phyloP scores from a whole-genome alignment of 2,888 invertebrate genomes.

The Erebia ligea region DNA sequence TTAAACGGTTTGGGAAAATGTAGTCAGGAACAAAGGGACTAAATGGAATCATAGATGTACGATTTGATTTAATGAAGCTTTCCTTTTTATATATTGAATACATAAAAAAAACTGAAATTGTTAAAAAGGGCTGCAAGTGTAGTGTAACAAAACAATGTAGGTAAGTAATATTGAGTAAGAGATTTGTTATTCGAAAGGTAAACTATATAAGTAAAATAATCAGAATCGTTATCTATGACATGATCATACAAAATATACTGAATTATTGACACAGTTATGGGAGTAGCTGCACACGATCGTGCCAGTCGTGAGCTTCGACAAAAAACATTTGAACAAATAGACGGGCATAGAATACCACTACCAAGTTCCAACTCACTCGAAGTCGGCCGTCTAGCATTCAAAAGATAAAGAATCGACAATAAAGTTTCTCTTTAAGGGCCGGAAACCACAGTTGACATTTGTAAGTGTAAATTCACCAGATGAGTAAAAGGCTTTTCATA shows the following conservation, averaged over 20 bases:
- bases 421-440: constrained; percentile 46
- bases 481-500: constrained; percentile 17
- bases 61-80: too few species aligned
- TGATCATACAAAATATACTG: constrained; percentile 36
- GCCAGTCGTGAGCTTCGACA: constrained; percentile 32
- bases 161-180: neutral
- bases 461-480: constrained; percentile 13
- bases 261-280: constrained; percentile 39
- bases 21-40: neutral
- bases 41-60: too few species aligned
- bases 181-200: constrained; percentile 1
- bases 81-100: too few species aligned
- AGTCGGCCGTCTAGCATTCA: constrained; percentile 35
- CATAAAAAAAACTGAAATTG: neutral
- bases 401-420: constrained; percentile 34
- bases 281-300: constrained; percentile 30
- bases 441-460: constrained; percentile 31
- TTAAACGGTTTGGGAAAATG: neutral
- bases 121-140: neutral
- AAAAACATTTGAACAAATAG: constrained; percentile 40
- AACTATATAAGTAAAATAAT: constrained; percentile 22
- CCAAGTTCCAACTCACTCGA: constrained; percentile 23
- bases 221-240: constrained; percentile 30
- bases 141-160: neutral
- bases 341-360: constrained; percentile 26